Evolutionary conservation across 2,113 vertebrate genomes (phyloP), one percentile per base, ranked within the genome.

Genomic region (Spea multiplicata): DNA sequence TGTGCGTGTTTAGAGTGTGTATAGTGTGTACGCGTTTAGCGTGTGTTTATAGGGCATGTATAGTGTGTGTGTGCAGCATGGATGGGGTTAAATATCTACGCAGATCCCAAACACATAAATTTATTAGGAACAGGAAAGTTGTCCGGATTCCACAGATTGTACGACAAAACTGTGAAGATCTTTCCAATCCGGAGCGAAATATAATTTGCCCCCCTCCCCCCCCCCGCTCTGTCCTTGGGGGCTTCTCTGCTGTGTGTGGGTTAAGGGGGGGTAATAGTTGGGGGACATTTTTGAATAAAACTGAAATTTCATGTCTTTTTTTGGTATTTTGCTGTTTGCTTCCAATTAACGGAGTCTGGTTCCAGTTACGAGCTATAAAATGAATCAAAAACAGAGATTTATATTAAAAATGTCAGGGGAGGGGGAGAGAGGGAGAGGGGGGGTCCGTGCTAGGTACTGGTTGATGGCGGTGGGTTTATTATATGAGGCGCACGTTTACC

Each of bases 251-350:
- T 66, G 66, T 69, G 75, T 64, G 66, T 47, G 66, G n/a, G 44
- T 69, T 65, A 16, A 57, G 17, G 48, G 16, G 50, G 74, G 30
- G 71, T 3, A 16, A 66, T 9, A 3, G 47, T 47, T 47, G 0
- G n/a, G 68, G 68, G 46, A 5, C 30, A 30, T 67, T 30, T 77
- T 77, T 68, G 5, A 9, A 44, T 78, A 78, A 62, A 70, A 50
- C 55, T 64, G 9, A 71, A 78, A 71, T 78, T 78, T 78, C 67
- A 71, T 78, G 46, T 78, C 67, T 78, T 70, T 71, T 66, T 78
- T 78, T 78, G 75, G 75, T 78, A 55, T 78, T 77, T 78, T 78
- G 67, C 67, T 78, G 75, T 78, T 78, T 78, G 75, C 55, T 78
- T 78, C 67, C 67, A 78, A 78, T 78, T 78, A 78, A 66, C 16